phyloP scores from a whole-genome alignment of 1,140 invertebrate genomes.

The Drosophila eugracilis region DNA sequence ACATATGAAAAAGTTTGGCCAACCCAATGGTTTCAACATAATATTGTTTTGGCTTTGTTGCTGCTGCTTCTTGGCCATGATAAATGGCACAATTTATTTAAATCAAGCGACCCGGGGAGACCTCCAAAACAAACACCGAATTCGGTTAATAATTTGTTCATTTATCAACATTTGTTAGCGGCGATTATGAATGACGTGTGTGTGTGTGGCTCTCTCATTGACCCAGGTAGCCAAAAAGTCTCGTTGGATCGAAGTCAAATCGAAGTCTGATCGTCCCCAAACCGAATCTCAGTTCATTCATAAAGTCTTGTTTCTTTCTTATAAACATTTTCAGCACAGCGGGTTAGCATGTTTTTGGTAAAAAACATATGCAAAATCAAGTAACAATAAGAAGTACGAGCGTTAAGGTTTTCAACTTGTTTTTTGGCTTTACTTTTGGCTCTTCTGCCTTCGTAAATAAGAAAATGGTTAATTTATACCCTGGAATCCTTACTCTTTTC shows the following conservation, averaged over 20 bases:
- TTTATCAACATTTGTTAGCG: constrained; percentile 83
- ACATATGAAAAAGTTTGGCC: constrained; percentile 77
- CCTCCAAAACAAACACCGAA: constrained; percentile 47
- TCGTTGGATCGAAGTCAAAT: constrained; percentile 10
- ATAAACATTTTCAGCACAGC: constrained; percentile 25
- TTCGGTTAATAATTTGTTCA: constrained; percentile 73
- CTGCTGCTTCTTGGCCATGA: constrained; percentile 37
- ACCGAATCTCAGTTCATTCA: constrained; percentile 50
- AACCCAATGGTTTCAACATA: constrained; percentile 80
- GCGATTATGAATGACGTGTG: constrained; percentile 78
- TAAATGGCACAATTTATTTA: constrained; percentile 82
- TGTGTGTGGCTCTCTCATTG: constrained; percentile 15
- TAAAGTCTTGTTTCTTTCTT: constrained; percentile 46
- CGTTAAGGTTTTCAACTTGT: constrained; percentile 2
- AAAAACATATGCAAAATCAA: constrained; percentile 17
- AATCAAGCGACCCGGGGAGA: constrained; percentile 62
- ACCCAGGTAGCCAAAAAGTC: constrained; percentile 40
- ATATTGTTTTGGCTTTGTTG: constrained; percentile 69
- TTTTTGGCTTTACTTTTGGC: background rate
- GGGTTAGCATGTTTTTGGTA: constrained; percentile 20
- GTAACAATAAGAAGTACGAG: background rate
- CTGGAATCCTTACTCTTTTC: background rate
- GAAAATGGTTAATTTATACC: constrained; percentile 1
- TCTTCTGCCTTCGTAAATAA: background rate
- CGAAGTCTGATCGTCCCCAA: constrained; percentile 24